phyloP scores from a whole-genome alignment of 2,797 vertebrate genomes.

The Hippocampus kuda region DNA sequence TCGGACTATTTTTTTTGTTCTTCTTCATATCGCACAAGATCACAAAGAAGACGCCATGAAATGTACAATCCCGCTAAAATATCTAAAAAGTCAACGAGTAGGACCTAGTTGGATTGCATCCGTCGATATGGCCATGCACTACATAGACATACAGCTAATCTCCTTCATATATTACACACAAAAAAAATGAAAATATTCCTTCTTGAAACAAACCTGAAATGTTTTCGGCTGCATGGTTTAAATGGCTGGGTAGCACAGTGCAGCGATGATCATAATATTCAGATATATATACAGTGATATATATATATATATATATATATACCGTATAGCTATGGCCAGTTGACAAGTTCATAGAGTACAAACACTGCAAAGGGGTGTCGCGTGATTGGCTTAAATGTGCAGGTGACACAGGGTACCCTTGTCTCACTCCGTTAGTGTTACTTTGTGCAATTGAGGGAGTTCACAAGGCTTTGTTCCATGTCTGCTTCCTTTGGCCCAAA shows the following conservation, averaged over 20 bases:
- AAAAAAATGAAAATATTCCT: constrained; percentile 47
- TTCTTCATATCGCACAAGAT: constrained; percentile 75
- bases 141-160: constrained; percentile 67
- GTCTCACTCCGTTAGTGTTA: constrained; percentile 39
- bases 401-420: constrained; percentile 48
- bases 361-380: constrained; percentile 31
- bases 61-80: constrained; percentile 90
- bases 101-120: constrained; percentile 49
- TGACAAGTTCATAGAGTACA: constrained; percentile 32
- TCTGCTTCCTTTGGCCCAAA: constrained; percentile 32
- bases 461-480: constrained; percentile 37
- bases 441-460: constrained; percentile 28
- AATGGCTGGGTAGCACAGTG: constrained; percentile 17
- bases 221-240: constrained; percentile 18
- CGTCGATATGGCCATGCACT: constrained; percentile 72
- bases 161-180: constrained; percentile 68
- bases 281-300: background rate
- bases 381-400: constrained; percentile 48
- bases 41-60: constrained; percentile 78
- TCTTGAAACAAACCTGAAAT: constrained; percentile 55
- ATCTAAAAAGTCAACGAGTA: constrained; percentile 57
- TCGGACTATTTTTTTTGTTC: constrained; percentile 71
- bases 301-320: background rate
- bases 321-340: constrained; percentile 23
- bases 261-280: constrained; percentile 5